Evolutionary conservation across 2,113 vertebrate genomes (phyloP), one percentile per base, ranked within the genome.

Genomic region (Catharus minimus): DNA sequence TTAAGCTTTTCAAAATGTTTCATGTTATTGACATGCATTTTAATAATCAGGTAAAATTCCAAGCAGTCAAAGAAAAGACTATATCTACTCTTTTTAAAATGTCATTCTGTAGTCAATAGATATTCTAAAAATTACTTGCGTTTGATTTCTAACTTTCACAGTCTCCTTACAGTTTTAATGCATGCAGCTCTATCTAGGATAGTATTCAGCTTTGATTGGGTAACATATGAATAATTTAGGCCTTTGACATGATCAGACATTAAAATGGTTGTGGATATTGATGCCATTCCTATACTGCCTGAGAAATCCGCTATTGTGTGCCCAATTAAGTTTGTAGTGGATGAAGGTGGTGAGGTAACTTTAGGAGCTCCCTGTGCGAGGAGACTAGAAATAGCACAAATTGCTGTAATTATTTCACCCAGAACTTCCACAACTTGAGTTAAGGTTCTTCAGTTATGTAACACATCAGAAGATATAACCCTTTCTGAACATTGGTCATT

Each of bases 1-100:
- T 98, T 98, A 98, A 98, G 36, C 30, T 90, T 82, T 83, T 53
- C 24, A 38, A n/a, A 78, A 76, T 43, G 7, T 36, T 65, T 69
- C 15, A 47, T 36, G 15, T 78, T 75, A 55, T 13, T 60, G 52
- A 69, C 9, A 41, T 5, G 5, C 24, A 12, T 9, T 69, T 92
- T 68, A 74, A 82, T 33, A 61, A 79, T 30, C 8, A 58, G 64
- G 8, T 50, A 23, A 69, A 52, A 75, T 55, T 57, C 61, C 47
- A 86, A 88, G 17, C 10, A 66, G 12, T 62, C 33, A 1, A 77
- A 61, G 36, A 50, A 85, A 78, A 68, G 9, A 36, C 17, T 41
- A 0, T 33, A 65, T 23, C 27, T 77, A 23, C 44, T 55, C 10
- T 67, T 36, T 68, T 69, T 7, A 6, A 7, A 88, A 74, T 32